These are phyloP conservation scores for Henicopernis longicauda DNA, from an alignment of 2,113 vertebrate genomes.

Conservation along the genomic window DNA sequence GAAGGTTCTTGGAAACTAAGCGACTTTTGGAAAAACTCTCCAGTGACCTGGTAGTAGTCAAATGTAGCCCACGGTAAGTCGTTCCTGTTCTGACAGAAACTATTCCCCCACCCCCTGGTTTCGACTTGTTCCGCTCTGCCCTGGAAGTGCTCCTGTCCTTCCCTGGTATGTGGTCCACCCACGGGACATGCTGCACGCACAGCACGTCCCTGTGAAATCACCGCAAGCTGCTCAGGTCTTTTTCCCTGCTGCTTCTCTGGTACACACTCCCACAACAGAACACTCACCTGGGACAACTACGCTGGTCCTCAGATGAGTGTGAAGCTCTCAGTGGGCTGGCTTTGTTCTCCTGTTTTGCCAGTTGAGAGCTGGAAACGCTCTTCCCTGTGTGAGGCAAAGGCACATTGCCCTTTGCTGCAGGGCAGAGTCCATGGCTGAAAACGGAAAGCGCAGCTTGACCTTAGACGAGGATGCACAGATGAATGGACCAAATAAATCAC, in stretches of 20 bases:
- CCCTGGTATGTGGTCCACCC: background rate
- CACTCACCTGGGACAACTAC: fast-evolving
- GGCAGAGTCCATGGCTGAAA: background rate
- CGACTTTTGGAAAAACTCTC: background rate
- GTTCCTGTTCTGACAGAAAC: background rate
- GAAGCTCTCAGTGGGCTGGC: background rate
- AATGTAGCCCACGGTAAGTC: background rate
- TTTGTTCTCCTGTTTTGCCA: background rate
- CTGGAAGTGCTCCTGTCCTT: background rate
- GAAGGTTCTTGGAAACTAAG: background rate
- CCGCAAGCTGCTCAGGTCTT: background rate
- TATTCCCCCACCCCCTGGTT: background rate
- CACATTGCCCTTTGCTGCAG: fast-evolving
- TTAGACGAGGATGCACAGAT: background rate
- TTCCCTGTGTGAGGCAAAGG: background rate
- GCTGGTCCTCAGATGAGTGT: background rate
- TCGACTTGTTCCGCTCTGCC: background rate
- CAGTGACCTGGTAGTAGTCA: background rate
- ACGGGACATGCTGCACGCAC: fast-evolving
- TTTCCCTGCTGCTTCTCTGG: background rate
- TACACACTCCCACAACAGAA: fast-evolving
- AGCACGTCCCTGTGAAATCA: background rate
- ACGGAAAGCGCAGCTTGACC: background rate
- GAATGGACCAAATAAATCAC: background rate
- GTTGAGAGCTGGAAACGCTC: fast-evolving